These are phyloP conservation scores for Phylloscopus collybita DNA, from an alignment of 2,797 vertebrate genomes.

Conservation along the genomic window DNA sequence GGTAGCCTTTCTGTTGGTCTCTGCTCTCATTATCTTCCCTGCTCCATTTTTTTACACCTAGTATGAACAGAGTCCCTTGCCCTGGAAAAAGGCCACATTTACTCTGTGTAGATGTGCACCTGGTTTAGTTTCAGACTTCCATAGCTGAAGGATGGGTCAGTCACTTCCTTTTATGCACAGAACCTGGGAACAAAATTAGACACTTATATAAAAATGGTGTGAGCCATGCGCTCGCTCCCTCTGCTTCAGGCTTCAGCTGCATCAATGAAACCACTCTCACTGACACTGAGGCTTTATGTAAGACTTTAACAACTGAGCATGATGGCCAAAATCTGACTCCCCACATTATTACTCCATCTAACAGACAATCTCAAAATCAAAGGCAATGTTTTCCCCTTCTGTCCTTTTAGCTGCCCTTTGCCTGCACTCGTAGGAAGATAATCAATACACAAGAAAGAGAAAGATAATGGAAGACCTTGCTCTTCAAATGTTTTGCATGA, in stretches of 20 bases:
- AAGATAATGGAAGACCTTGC: background rate
- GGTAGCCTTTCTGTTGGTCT: background rate
- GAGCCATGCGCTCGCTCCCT: background rate
- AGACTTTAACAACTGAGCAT: background rate
- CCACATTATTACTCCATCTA: background rate
- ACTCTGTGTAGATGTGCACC: background rate
- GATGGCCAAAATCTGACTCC: background rate
- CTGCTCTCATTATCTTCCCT: background rate
- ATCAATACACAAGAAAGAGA: background rate
- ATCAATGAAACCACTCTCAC: background rate
- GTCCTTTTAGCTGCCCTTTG: background rate
- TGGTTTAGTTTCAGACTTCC: background rate
- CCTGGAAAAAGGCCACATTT: background rate
- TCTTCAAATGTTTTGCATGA: background rate
- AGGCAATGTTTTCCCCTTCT: background rate
- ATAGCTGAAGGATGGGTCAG: background rate
- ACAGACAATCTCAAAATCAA: background rate
- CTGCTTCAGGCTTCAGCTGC: background rate
- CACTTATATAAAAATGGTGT: accelerated
- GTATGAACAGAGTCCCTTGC: background rate
- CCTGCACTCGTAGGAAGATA: background rate
- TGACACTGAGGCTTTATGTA: background rate
- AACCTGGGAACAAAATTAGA: background rate
- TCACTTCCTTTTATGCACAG: background rate
- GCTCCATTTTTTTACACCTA: background rate